Evolutionary conservation across 2,888 invertebrate species (phyloP), one percentile per base, ranked within the genome.

Genomic region (Alitta virens): DNA sequence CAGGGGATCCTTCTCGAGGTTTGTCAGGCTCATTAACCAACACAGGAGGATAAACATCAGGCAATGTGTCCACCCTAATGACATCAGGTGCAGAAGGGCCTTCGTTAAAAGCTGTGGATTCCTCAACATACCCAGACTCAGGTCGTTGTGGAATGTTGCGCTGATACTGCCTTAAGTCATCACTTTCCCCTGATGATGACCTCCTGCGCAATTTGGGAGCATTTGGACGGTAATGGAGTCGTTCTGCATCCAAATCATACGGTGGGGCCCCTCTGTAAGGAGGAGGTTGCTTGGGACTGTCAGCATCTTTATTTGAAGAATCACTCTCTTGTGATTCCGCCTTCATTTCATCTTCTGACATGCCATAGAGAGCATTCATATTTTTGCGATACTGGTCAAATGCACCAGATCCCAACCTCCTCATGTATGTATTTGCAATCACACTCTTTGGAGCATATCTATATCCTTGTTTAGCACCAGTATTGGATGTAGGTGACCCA

Each of bases 391-490:
- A 80, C 62, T 75, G 74, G 55, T 76, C 75, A 62, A 77, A 64
- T 2, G 76, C 74, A 24, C 71, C 72, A 25, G 71, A 64, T 43
- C 73, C 77, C 63, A 75, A 68, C 57, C 71, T 70, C 18, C 69
- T 73, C 66, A 79, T 78, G 69, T 82, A 82, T 2, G 80, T 80
- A 66, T 79, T 78, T 38, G 78, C 76, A 38, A 82, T 81, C 57
- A 78, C 77, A 70, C 75, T 78, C 63, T 76, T 77, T 3, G 80
- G 74, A 23, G 82, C 80, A 68, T 77, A 80, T 60, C 79, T 38
- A 52, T 60, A 65, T 16, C 50, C 57, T 18, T 61, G 57, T 26
- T 57, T 50, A n/a, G 27, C 42, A 18, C 60, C 42, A 2, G 60
- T 43, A 18, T 52, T 53, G 14, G 62, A 18, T 2, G 53, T 33